Evolutionary conservation across 2,113 vertebrate species (phyloP).

Genomic region (Myanophis thanlyinensis): DNA sequence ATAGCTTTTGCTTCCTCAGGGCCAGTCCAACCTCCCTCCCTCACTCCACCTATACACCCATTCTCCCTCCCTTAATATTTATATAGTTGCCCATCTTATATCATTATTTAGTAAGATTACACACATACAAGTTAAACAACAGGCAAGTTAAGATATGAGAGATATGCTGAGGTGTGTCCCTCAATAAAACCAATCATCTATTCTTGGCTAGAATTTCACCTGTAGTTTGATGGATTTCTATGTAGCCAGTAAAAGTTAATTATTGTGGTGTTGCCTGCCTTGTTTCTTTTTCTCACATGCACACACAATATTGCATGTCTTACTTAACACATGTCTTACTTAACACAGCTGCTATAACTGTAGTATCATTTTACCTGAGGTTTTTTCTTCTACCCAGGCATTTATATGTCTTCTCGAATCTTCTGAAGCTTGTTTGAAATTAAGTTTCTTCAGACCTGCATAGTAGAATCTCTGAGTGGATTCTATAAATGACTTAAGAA

Average conservation of each 20-base stretch:
- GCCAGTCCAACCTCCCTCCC: not conserved
- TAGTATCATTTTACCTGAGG: slow-evolving; percentile 75
- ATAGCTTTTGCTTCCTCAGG: not conserved
- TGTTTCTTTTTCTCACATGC: not conserved
- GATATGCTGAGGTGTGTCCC: not conserved
- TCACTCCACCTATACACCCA: too few relatives aligned
- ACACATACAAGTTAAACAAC: not conserved
- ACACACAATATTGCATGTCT: not conserved
- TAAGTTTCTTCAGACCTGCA: slow-evolving; percentile 78
- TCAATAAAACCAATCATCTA: not conserved
- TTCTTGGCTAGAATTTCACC: not conserved
- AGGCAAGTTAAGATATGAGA: not conserved
- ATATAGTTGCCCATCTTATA: not conserved
- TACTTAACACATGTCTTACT: too few relatives aligned
- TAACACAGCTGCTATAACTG: not conserved
- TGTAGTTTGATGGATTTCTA: not conserved
- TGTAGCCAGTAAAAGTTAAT: not conserved
- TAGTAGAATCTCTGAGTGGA: slow-evolving; percentile 79
- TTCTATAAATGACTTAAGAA: slow-evolving; percentile 76
- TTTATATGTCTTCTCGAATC: slow-evolving; percentile 81
- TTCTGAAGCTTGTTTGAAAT: slow-evolving; percentile 79
- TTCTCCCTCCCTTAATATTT: not conserved
- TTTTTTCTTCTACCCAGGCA: slow-evolving; percentile 84
- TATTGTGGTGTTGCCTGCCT: not conserved
- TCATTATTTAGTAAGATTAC: not conserved